Base-by-base conservation (phyloP, 2,888 invertebrate genomes). In the Altica lythri region DNA sequence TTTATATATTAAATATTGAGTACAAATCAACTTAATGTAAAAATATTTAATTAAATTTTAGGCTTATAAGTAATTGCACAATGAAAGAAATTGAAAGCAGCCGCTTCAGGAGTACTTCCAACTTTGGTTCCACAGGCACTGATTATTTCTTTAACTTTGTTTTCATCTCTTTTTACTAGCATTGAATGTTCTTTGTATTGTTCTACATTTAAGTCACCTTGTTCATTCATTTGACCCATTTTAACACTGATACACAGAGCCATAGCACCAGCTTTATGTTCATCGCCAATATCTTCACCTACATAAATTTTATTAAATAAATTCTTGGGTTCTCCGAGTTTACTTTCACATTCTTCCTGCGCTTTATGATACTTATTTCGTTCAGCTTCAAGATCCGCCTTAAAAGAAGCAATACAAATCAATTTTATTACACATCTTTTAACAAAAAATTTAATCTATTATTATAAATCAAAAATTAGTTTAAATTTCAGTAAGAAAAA, bases 151-250 rank as follows among this genome's bases (percentile, higher is more conserved):
- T 38, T 38, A 38, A 18, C 18, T 19, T 14, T 10, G 8, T 38
- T 16, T n/a, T 18, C 19, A 10, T 38, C 38, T 18, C 10, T 19
- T 6, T n/a, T 19, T 4, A 38, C 5, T 10, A n/a, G 3, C 5
- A n/a, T 6, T n/a, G 19, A 18, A 22, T 38, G 38, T 12, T 2
- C 19, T 38, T 38, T 38, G 19, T 10, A 38, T 38, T 19, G 8
- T 8, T 38, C 38, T 18, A 10, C 10, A 10, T 18, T 38, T n/a
- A 12, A 9, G 17, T 38, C 38, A 2, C 38, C 38, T 6, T 18
- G 6, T 38, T 38, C 19, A n/a, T 38, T 8, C 38, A 38, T 38
- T 2, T 38, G 38, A 18, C 38, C 38, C 18, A n/a, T 10, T n/a
- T 12, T 6, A 5, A 19, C 19, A 12, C 19, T 38, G 3, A 38